These are phyloP conservation scores for Netelia inedita DNA, from an alignment of 2,888 invertebrate genomes.

Conservation along the genomic window DNA sequence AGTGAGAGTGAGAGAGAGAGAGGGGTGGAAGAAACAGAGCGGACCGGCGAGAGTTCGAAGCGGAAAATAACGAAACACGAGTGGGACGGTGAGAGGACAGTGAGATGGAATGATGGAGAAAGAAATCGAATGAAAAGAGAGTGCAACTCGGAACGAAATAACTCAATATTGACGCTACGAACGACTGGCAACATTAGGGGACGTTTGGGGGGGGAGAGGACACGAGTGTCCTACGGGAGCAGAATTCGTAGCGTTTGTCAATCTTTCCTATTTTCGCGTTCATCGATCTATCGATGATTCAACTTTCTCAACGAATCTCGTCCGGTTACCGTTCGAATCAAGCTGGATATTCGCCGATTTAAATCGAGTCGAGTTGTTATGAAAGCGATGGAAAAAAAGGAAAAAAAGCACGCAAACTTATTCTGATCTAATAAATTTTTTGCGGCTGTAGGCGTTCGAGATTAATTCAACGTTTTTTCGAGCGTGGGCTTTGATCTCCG, in stretches of 20 bases:
- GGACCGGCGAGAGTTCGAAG: conserved; percentile 20
- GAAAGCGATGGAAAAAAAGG: background rate
- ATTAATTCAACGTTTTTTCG: no score
- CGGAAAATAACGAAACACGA: conserved; percentile 34
- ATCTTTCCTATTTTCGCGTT: conserved; percentile 52
- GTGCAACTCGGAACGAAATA: conserved; percentile 73
- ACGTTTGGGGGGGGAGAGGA: background rate
- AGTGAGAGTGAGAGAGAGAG: conserved; percentile 18
- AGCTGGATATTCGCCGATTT: background rate
- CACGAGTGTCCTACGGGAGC: conserved; percentile 44
- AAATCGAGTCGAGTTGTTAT: background rate
- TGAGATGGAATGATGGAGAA: conserved; percentile 18
- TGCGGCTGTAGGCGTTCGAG: no score
- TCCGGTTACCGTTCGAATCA: background rate
- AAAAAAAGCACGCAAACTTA: background rate
- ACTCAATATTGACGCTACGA: conserved; percentile 81
- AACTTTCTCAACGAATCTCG: background rate
- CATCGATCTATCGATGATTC: conserved; percentile 11
- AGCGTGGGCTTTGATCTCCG: background rate
- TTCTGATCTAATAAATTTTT: no score
- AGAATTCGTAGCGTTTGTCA: conserved; percentile 62
- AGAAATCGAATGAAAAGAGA: conserved; percentile 10
- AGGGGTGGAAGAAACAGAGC: background rate
- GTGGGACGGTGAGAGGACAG: conserved; percentile 4
- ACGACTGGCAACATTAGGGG: background rate